These are phyloP conservation scores for Luehdorfia chinensis DNA, from an alignment of 1,140 invertebrate genomes.

Conservation along the genomic window DNA sequence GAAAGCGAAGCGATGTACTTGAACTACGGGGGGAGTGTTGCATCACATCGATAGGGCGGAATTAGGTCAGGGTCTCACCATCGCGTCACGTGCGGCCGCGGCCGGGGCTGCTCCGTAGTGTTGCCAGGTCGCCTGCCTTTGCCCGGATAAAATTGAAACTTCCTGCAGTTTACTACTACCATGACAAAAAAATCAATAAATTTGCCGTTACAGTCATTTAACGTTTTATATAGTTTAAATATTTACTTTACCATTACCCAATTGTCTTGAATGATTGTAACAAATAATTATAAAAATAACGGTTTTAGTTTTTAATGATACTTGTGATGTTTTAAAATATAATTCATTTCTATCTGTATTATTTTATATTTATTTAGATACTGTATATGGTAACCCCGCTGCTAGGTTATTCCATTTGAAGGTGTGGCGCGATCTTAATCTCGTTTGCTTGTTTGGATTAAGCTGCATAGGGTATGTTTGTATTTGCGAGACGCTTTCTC, in stretches of 20 bases:
- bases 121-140: conserved; percentile 4
- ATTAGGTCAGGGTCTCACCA: conserved; percentile 35
- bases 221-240: too few species aligned
- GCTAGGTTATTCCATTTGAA: not conserved
- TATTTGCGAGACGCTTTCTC: not conserved
- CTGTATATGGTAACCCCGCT: too few species aligned
- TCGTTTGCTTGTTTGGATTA: conserved; percentile 3
- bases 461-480: not conserved
- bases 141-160: not conserved
- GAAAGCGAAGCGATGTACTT: conserved; percentile 37
- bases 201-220: too few species aligned
- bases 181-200: too few species aligned
- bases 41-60: conserved; percentile 33
- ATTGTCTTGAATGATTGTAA: too few species aligned
- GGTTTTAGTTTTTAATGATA: too few species aligned
- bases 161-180: not conserved
- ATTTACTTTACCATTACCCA: too few species aligned
- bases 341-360: too few species aligned
- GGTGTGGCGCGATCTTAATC: conserved; percentile 2
- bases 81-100: conserved; percentile 21
- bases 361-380: too few species aligned
- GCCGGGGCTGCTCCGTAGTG: conserved; percentile 15
- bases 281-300: too few species aligned
- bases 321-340: too few species aligned
- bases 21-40: conserved; percentile 30